Percentiles rank a stretch among this genome's conserved stretches.
Evolutionary conservation across 2,113 vertebrate species (phyloP).

Genomic region (Crypturellus undulatus): DNA sequence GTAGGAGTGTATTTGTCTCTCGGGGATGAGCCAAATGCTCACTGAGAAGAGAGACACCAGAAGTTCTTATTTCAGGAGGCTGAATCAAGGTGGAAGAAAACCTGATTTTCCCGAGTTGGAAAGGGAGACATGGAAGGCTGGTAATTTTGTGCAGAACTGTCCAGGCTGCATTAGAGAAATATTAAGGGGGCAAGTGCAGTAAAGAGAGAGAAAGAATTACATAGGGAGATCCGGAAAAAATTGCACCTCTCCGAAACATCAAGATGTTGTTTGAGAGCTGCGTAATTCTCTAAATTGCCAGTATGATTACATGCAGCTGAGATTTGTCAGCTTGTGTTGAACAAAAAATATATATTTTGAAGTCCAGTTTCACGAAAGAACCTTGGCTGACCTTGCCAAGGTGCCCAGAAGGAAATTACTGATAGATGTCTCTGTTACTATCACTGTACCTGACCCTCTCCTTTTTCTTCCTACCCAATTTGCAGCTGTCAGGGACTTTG

Average conservation of each 20-base stretch:
- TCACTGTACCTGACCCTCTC: not conserved
- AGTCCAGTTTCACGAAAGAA: not conserved
- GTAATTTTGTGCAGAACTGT: accelerated
- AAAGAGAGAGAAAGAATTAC: not conserved
- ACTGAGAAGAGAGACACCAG: accelerated
- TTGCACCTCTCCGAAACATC: too few species aligned
- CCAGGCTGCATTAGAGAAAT: too few species aligned
- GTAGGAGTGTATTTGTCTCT: not conserved
- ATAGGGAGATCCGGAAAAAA: not conserved
- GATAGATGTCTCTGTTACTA: not conserved
- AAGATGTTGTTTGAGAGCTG: not conserved
- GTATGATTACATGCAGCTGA: not conserved
- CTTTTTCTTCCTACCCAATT: not conserved
- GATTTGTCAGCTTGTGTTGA: not conserved
- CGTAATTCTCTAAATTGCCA: not conserved
- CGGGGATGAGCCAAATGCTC: not conserved
- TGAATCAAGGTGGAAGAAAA: not conserved
- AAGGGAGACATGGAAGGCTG: not conserved
- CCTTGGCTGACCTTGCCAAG: accelerated
- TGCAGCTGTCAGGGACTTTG: constrained; percentile 61
- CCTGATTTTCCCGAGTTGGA: not conserved
- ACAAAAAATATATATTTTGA: not conserved
- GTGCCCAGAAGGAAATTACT: not conserved
- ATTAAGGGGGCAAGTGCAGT: not conserved
- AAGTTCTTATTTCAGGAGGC: not conserved